Evolutionary conservation across 2,797 vertebrate genomes (phyloP), one percentile per base, ranked within the genome.

Genomic region (Kryptopterus vitreolus): DNA sequence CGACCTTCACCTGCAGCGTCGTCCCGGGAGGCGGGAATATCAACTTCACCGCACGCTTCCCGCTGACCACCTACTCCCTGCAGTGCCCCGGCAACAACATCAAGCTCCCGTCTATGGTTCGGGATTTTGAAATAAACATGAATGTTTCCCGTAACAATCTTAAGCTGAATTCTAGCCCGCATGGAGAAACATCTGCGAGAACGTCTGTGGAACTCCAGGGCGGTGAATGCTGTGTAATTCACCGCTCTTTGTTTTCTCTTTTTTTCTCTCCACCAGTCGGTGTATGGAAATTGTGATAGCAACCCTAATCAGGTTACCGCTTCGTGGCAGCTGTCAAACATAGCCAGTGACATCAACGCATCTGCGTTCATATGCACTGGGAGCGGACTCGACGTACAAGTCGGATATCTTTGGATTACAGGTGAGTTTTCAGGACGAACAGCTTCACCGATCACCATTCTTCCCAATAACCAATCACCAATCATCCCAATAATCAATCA

Each of bases 241-340:
- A 57, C n/a, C 48, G 24, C 11, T n/a, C 52, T 73, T 31, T 57
- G 10, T 11, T 3, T 20, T 65, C 48, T 46, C 35, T 81, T 6
- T 33, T 55, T 75, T 22, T 69, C 1, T 55, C 24, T 63, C 24
- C 38, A 29, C 9, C 43, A 89, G 87, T 78, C 62, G 1, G 35
- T 88, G 55, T 83, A 76, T 22, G 87, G 87, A 12, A 66, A 46
- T 22, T 90, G 89, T 74, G 29, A 61, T 1, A 0, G 0, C 2
- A 83, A 1, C 16, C 7, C 15, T 20, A 1, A 0, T 7, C 74
- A 85, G 22, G 2, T 76, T 0, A 35, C 79, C 2, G 88, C 82
- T 11, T n/a, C 69, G 1, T 90, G 89, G 89, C 72, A 83, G 7
- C 38, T 90, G 18, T 35, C 62, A 4, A 78, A 46, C 57, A 79